Evolutionary conservation across 2,888 invertebrate species (phyloP).

Genomic region (Melanchra persicariae): DNA sequence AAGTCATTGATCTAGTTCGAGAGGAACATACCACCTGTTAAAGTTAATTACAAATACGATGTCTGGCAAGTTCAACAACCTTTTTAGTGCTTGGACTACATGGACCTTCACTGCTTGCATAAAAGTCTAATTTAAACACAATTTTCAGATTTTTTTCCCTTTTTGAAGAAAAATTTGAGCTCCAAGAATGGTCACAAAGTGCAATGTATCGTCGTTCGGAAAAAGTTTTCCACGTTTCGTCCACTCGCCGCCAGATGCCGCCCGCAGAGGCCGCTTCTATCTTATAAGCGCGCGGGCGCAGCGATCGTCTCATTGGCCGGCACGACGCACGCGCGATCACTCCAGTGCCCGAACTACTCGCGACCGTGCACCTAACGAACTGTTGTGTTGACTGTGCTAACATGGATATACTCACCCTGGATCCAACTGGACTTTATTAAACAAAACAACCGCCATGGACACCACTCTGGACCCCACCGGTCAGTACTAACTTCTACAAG

Average conservation of each 20-base stretch:
- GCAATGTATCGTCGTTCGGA: slow-evolving; percentile 41
- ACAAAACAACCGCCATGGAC: slow-evolving; percentile 73
- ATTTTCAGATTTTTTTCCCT: neutral
- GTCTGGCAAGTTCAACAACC: slow-evolving; percentile 41
- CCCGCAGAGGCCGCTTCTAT: slow-evolving; percentile 76
- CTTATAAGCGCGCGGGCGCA: slow-evolving; percentile 82
- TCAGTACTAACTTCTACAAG: slow-evolving; percentile 77
- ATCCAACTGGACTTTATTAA: slow-evolving; percentile 89
- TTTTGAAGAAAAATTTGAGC: slow-evolving; percentile 13
- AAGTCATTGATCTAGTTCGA: slow-evolving; percentile 34
- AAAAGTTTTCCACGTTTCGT: slow-evolving; percentile 74
- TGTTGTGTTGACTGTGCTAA: slow-evolving; percentile 83
- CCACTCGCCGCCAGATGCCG: slow-evolving; percentile 86
- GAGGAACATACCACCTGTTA: slow-evolving; percentile 23
- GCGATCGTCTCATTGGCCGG: slow-evolving; percentile 83
- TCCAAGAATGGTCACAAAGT: slow-evolving; percentile 7
- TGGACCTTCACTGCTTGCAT: slow-evolving; percentile 3
- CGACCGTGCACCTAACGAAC: slow-evolving; percentile 78
- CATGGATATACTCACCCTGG: slow-evolving; percentile 87
- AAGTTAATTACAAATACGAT: slow-evolving; percentile 10
- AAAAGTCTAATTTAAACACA: neutral
- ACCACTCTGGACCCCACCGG: slow-evolving; percentile 85
- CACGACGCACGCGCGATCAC: slow-evolving; percentile 79
- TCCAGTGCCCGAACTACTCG: slow-evolving; percentile 75
- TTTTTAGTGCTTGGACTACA: slow-evolving; percentile 32